Conservation (phyloP, 2,888 invertebrate species). For the Platerodrilus igneus region DNA sequence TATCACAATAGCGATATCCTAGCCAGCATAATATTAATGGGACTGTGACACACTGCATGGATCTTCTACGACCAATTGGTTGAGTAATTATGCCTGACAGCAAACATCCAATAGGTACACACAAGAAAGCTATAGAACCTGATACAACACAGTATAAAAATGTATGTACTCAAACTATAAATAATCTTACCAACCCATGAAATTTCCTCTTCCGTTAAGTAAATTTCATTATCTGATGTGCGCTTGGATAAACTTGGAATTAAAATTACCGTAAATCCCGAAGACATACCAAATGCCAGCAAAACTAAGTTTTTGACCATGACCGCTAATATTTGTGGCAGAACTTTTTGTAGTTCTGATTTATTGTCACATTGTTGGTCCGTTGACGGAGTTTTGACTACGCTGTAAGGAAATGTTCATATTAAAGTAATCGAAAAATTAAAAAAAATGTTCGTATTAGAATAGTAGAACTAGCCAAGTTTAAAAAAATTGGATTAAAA, state of each 20-base stretch:
- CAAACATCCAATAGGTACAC: constrained; percentile 75
- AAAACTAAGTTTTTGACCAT: constrained; percentile 74
- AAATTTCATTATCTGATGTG: constrained; percentile 46
- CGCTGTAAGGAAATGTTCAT: too few species aligned
- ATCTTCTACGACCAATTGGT: constrained; percentile 64
- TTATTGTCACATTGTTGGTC: too few species aligned
- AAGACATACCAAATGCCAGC: constrained; percentile 72
- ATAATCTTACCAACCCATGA: constrained; percentile 75
- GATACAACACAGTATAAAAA: constrained; percentile 30
- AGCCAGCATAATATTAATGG: constrained; percentile 73
- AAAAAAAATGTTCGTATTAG: too few species aligned
- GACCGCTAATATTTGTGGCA: constrained; percentile 72
- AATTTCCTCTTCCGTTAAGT: constrained; percentile 58
- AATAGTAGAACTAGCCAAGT: too few species aligned
- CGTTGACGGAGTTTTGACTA: too few species aligned
- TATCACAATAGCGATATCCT: constrained; percentile 61
- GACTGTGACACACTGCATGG: constrained; percentile 72
- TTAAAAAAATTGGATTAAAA: too few species aligned
- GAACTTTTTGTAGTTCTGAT: too few species aligned
- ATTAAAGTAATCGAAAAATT: too few species aligned
- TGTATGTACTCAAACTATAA: too few species aligned
- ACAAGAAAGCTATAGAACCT: constrained; percentile 77
- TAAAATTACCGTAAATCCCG: constrained; percentile 76
- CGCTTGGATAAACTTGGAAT: constrained; percentile 72
- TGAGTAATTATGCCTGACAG: constrained; percentile 69